Conservation (phyloP, 2,888 invertebrate species). For the Omphaloscelis lunosa region DNA sequence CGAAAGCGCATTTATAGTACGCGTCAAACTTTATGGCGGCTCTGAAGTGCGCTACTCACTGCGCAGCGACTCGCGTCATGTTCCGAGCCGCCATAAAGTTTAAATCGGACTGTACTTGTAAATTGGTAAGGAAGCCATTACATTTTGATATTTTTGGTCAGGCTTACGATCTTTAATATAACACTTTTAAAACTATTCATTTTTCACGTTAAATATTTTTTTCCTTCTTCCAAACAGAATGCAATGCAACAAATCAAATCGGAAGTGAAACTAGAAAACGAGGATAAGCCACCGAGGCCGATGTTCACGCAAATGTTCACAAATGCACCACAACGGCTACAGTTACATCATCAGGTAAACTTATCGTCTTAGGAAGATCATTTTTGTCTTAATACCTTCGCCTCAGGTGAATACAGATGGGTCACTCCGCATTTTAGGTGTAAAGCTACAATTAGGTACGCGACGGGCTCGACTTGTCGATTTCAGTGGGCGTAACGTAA, state of each 20-base stretch:
- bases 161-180: not conserved
- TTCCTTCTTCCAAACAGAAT: conserved; percentile 66
- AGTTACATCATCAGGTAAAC: conserved; percentile 77
- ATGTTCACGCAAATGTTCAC: conserved; percentile 72
- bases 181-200: not conserved
- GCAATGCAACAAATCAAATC: conserved; percentile 86
- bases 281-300: conserved; percentile 78
- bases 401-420: too few species aligned
- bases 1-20: not conserved
- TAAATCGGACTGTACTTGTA: not conserved
- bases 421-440: too few species aligned
- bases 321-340: conserved; percentile 74
- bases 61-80: too few species aligned
- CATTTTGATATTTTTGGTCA: not conserved
- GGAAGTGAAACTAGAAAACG: conserved; percentile 84
- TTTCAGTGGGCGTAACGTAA: too few species aligned
- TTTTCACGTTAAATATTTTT: not conserved
- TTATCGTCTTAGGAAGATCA: not conserved
- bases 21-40: too few species aligned
- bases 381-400: not conserved
- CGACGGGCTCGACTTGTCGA: too few species aligned
- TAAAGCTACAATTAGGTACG: too few species aligned
- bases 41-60: too few species aligned
- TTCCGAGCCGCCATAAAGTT: too few species aligned
- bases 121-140: not conserved